A percentile compares a stretch with the other conserved stretches of the same genome.
Conservation (phyloP, 2,888 invertebrate genomes). For the Leptodirus hochenwartii region DNA sequence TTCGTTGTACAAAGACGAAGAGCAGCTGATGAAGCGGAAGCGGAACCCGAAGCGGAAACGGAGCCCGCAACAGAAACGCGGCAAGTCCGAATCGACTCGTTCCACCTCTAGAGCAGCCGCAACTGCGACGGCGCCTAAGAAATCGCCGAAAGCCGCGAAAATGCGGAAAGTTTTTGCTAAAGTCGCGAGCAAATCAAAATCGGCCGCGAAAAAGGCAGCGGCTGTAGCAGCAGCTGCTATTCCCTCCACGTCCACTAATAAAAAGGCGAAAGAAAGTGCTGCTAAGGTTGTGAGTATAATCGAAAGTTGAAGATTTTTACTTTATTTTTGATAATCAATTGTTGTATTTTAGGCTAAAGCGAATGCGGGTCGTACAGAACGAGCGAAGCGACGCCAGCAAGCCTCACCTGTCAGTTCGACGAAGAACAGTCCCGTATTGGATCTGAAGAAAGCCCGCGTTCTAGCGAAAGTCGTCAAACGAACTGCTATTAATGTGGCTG, state of each 20-base stretch:
- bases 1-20: conserved; percentile 63
- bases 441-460: conserved; percentile 26
- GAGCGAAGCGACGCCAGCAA: conserved; percentile 20
- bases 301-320: neutral
- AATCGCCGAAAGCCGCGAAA: conserved; percentile 18
- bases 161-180: conserved; percentile 7
- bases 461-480: conserved; percentile 25
- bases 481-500: conserved; percentile 13
- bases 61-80: conserved; percentile 7
- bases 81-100: no score
- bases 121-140: conserved; percentile 12
- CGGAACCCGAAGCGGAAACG: conserved; percentile 24
- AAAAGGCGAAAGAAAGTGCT: conserved; percentile 5
- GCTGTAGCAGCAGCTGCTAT: conserved; percentile 10
- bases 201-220: conserved; percentile 10
- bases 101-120: conserved; percentile 6
- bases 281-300: no score
- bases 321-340: neutral
- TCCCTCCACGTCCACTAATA: conserved; percentile 5
- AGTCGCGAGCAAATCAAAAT: conserved; percentile 8
- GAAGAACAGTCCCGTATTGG: conserved; percentile 22
- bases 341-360: neutral
- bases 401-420: conserved; percentile 11
- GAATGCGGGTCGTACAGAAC: conserved; percentile 12
- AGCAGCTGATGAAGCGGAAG: conserved; percentile 47